These are phyloP conservation scores for Spongilla lacustris DNA, from an alignment of 37 sponge, comb jelly and placozoan species.

Conservation along the genomic window DNA sequence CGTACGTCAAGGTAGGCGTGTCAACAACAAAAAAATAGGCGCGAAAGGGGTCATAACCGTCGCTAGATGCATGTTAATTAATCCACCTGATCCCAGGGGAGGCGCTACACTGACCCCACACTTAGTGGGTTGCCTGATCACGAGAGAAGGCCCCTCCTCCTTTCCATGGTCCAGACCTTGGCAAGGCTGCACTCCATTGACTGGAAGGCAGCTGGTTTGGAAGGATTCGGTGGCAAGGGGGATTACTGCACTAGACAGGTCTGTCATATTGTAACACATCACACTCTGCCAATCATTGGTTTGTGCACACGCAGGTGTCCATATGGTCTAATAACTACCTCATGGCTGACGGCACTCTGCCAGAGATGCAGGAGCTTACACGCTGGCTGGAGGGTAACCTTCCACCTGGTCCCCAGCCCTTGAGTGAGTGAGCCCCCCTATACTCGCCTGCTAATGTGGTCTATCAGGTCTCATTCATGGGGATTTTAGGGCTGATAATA, in stretches of 20 bases:
- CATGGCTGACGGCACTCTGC: slow-evolving; percentile 19
- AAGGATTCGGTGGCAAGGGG: slow-evolving; percentile 57
- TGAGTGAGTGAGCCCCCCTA: slow-evolving; percentile 16
- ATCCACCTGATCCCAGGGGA: slow-evolving; percentile 36
- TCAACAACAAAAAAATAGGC: too few relatives aligned
- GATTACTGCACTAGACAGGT: slow-evolving; percentile 70
- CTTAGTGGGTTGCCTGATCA: slow-evolving; percentile 47
- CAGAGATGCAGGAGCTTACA: slow-evolving; percentile 60
- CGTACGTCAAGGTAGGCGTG: slow-evolving; percentile 64
- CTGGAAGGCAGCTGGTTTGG: slow-evolving; percentile 58
- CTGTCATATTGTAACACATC: neutral
- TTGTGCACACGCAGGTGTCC: slow-evolving; percentile 52
- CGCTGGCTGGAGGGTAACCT: slow-evolving; percentile 63
- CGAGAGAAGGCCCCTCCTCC: slow-evolving; percentile 57
- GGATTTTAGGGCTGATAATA: slow-evolving; percentile 77
- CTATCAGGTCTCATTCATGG: slow-evolving; percentile 80
- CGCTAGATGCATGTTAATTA: too few relatives aligned
- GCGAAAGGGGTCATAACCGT: too few relatives aligned
- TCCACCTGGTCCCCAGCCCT: slow-evolving; percentile 41
- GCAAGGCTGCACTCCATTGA: slow-evolving; percentile 73
- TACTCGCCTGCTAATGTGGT: too few relatives aligned
- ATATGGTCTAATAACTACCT: slow-evolving; percentile 65
- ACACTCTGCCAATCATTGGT: too few relatives aligned
- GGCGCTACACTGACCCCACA: slow-evolving; percentile 53
- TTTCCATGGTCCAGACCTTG: slow-evolving; percentile 61